Conservation (phyloP, 2,113 vertebrate genomes). For the Brienomyrus brachyistius region DNA sequence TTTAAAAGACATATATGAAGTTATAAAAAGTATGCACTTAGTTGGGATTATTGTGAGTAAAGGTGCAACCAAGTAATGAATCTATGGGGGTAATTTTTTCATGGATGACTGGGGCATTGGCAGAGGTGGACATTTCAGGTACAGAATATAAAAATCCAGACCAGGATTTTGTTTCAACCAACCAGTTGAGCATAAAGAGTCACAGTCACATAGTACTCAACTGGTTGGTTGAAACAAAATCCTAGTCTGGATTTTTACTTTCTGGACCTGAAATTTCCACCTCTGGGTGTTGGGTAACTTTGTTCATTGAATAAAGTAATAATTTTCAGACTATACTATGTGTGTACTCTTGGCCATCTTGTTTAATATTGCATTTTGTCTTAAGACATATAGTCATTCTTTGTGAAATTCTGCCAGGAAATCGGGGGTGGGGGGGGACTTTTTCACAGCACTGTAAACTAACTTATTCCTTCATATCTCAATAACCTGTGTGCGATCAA, state of each 20-base stretch:
- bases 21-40: not conserved
- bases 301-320: not conserved
- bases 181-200: no score
- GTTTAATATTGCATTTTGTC: not conserved
- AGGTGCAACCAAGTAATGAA: not conserved
- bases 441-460: not conserved
- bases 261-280: no score
- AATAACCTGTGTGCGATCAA: conserved; percentile 40
- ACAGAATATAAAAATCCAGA: no score
- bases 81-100: not conserved
- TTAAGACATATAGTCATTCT: not conserved
- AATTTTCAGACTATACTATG: not conserved
- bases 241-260: no score
- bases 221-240: no score
- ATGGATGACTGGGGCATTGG: not conserved
- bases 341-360: not conserved
- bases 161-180: no score
- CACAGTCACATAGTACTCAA: no score
- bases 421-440: not conserved
- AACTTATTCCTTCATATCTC: not conserved
- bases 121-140: no score
- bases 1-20: not conserved
- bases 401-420: not conserved
- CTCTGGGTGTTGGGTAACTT: not conserved
- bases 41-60: not conserved